phyloP scores from a whole-genome alignment of 2,888 invertebrate species.

The Hydriomena furcata region DNA sequence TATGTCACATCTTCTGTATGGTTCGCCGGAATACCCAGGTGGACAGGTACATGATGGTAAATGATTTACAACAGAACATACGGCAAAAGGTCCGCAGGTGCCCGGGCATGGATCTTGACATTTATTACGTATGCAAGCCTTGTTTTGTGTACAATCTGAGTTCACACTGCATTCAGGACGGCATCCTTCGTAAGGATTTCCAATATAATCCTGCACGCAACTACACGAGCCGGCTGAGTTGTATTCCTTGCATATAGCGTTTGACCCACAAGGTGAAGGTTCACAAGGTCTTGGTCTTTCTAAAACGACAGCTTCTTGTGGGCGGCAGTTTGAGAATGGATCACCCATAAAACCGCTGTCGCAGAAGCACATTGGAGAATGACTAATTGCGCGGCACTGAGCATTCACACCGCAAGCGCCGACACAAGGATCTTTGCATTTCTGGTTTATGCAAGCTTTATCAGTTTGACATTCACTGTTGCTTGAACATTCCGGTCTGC shows the following conservation, averaged over 20 bases:
- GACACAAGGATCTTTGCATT: conserved; percentile 86
- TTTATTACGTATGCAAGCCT: conserved; percentile 88
- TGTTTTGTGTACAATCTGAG: conserved; percentile 87
- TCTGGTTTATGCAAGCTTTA: conserved; percentile 86
- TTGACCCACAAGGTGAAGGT: conserved; percentile 86
- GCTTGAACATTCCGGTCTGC: conserved; percentile 88
- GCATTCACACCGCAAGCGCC: conserved; percentile 89
- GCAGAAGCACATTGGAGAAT: conserved; percentile 90
- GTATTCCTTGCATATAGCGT: conserved; percentile 85
- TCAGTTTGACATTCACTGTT: conserved; percentile 87
- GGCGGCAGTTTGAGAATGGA: conserved; percentile 85
- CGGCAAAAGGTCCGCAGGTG: conserved; percentile 88
- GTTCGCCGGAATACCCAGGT: conserved; percentile 88
- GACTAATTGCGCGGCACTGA: conserved; percentile 88
- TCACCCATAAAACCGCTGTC: conserved; percentile 86
- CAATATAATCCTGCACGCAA: conserved; percentile 88
- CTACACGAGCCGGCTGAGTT: conserved; percentile 86
- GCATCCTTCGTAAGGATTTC: conserved; percentile 91
- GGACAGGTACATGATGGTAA: conserved; percentile 87
- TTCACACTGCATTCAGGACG: conserved; percentile 89
- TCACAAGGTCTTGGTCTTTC: conserved; percentile 82
- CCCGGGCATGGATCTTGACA: conserved; percentile 92
- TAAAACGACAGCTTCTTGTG: conserved; percentile 62
- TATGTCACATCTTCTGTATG: conserved; percentile 85
- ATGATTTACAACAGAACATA: conserved; percentile 88